Evolutionary conservation across 2,888 invertebrate genomes (phyloP).

Genomic region (Melitaea athalia): DNA sequence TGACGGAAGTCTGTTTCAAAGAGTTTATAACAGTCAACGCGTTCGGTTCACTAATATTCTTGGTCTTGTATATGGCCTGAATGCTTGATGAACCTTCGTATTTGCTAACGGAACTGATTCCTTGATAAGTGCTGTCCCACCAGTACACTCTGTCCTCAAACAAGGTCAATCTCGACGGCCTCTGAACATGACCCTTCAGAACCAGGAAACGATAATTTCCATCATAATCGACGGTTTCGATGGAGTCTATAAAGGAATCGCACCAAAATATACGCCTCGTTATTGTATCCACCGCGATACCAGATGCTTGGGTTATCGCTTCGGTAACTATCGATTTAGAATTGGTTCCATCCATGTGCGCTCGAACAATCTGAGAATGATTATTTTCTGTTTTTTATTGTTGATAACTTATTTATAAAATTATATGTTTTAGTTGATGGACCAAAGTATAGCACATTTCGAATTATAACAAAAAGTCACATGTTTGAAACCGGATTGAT

Average conservation of each 20-base stretch:
- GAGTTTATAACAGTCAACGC: conserved; percentile 92
- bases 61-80: conserved; percentile 89
- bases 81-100: conserved; percentile 90
- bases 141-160: conserved; percentile 95
- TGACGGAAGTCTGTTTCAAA: conserved; percentile 87
- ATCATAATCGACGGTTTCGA: conserved; percentile 97
- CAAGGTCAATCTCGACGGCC: conserved; percentile 90
- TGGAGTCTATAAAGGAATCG: conserved; percentile 96
- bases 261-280: conserved; percentile 97
- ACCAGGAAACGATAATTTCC: conserved; percentile 91
- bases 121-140: conserved; percentile 95
- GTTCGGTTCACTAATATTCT: conserved; percentile 91
- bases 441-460: no score
- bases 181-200: conserved; percentile 92
- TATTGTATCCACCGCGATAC: conserved; percentile 95
- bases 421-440: no score
- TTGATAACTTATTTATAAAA: no score
- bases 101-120: conserved; percentile 93
- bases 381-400: background rate
- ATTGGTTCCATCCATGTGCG: conserved; percentile 97
- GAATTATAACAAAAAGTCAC: no score
- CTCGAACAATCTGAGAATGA: conserved; percentile 84
- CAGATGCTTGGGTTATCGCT: conserved; percentile 96
- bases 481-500: no score
- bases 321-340: conserved; percentile 92